phyloP scores from a whole-genome alignment of 2,888 invertebrate genomes.

The Diadromus collaris region DNA sequence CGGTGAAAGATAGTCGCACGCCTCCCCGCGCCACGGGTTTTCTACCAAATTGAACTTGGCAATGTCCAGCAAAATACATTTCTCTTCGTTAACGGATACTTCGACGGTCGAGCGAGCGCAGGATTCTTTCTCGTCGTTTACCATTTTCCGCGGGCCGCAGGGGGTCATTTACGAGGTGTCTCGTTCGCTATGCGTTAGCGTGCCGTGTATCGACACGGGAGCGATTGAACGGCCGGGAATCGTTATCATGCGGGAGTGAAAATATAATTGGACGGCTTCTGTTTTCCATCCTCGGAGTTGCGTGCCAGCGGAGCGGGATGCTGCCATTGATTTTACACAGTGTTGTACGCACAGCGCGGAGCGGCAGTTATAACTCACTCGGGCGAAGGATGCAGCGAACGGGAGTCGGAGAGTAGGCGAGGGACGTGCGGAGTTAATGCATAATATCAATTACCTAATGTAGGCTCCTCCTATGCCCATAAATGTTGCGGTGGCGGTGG shows the following conservation, averaged over 20 bases:
- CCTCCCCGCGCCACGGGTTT: slow-evolving; percentile 42
- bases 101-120: slow-evolving; percentile 19
- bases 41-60: slow-evolving; percentile 51
- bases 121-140: slow-evolving; percentile 53
- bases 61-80: slow-evolving; percentile 59
- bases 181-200: neutral
- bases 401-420: neutral
- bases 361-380: slow-evolving; percentile 33
- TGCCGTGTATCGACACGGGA: neutral
- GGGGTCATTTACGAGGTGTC: neutral
- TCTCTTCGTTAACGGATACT: slow-evolving; percentile 56
- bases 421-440: slow-evolving; percentile 9
- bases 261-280: slow-evolving; percentile 21
- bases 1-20: slow-evolving; percentile 58
- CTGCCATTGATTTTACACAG: slow-evolving; percentile 35
- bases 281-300: slow-evolving; percentile 7
- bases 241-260: slow-evolving; percentile 11
- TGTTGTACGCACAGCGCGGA: neutral
- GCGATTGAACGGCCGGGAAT: neutral
- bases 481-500: slow-evolving; percentile 86
- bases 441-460: slow-evolving; percentile 61
- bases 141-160: slow-evolving; percentile 1
- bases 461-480: slow-evolving; percentile 85
- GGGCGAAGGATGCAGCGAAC: neutral
- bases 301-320: slow-evolving; percentile 4